Conservation (phyloP, 2,797 vertebrate species). For the Pangasius macronema region DNA sequence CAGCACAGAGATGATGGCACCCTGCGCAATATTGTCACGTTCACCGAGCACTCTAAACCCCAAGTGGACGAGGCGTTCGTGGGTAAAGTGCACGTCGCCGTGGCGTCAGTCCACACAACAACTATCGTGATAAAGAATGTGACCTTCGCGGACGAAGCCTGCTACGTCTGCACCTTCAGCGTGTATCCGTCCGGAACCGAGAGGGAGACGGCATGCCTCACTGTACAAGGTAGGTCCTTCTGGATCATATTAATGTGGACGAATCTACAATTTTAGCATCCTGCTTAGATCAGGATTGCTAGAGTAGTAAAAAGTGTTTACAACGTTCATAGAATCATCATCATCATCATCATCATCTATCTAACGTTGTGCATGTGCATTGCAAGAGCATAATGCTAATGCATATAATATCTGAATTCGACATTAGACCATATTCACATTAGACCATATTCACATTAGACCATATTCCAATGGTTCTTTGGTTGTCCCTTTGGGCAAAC, state of each 20-base stretch:
- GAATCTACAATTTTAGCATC: not conserved
- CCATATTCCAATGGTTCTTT: not conserved
- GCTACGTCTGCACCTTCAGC: constrained; percentile 71
- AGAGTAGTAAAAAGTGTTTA: not conserved
- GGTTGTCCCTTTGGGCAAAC: not conserved
- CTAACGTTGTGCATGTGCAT: not conserved
- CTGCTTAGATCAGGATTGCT: not conserved
- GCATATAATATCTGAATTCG: not conserved
- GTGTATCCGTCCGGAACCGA: constrained; percentile 66
- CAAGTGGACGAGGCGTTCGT: constrained; percentile 51
- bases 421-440: not conserved
- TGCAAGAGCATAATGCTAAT: not conserved
- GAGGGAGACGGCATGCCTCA: constrained; percentile 61
- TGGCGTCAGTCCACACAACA: constrained; percentile 55
- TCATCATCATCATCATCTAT: not conserved
- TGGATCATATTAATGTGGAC: not conserved
- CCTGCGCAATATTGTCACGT: constrained; percentile 64
- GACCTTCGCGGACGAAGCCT: constrained; percentile 67
- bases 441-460: not conserved
- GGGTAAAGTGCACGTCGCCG: constrained; percentile 57
- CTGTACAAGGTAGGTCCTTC: constrained; percentile 64
- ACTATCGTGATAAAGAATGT: constrained; percentile 66
- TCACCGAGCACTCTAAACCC: constrained; percentile 59
- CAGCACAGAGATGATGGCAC: not conserved
- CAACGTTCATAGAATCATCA: not conserved